phyloP scores from a whole-genome alignment of 2,888 invertebrate genomes.

The Caenorhabditis wallacei region DNA sequence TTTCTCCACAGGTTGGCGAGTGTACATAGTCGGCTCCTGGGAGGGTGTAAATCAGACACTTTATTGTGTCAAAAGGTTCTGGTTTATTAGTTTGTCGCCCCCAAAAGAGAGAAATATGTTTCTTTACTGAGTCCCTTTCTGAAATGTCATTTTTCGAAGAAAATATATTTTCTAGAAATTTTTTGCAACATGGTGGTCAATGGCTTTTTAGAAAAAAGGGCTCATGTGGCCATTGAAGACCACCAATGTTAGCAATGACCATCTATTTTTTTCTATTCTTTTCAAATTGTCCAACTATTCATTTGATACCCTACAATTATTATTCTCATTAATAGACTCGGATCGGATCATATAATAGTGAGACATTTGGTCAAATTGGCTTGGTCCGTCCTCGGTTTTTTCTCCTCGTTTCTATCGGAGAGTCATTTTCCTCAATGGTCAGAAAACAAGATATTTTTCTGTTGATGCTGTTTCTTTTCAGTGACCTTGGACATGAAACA shows the following conservation, averaged over 20 bases:
- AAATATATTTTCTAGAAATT: not conserved
- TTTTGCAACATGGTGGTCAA: not conserved
- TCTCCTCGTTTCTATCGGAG: not conserved
- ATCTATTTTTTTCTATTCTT: constrained; percentile 28
- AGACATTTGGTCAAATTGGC: constrained; percentile 64
- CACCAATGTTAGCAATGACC: constrained; percentile 9
- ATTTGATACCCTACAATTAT: constrained; percentile 63
- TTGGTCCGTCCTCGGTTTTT: constrained; percentile 42
- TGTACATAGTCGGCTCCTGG: constrained; percentile 26
- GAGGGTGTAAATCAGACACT: not conserved
- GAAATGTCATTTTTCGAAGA: not conserved
- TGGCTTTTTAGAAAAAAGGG: not conserved
- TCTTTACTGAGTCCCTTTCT: too few species aligned
- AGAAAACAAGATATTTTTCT: constrained; percentile 31
- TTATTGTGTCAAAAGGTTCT: not conserved
- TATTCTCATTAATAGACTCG: constrained; percentile 33
- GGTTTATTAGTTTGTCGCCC: not conserved
- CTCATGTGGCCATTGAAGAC: constrained; percentile 47
- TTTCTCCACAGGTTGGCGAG: constrained; percentile 38
- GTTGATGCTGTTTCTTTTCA: not conserved
- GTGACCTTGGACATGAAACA: constrained; percentile 23
- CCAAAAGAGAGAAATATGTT: too few species aligned
- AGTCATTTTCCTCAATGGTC: constrained; percentile 13
- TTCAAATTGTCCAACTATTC: constrained; percentile 32
- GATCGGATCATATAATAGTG: constrained; percentile 56